phyloP scores from a whole-genome alignment of 1,140 invertebrate species.

The Lucilia cuprina region DNA sequence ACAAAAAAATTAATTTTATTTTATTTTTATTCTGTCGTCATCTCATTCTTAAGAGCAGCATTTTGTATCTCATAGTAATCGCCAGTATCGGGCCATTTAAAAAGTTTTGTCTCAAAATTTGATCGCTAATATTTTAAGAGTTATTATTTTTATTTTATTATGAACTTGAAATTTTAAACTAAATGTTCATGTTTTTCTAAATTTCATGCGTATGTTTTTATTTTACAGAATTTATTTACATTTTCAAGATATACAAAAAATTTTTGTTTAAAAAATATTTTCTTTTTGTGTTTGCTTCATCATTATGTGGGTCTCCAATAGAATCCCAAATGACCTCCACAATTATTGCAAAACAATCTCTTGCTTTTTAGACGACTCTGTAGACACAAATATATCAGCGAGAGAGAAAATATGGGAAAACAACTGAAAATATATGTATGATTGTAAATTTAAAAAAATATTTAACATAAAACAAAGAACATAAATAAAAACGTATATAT shows the following conservation, averaged over 20 bases:
- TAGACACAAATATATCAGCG: constrained; percentile 51
- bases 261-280: not conserved
- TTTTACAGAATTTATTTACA: constrained; percentile 11
- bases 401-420: constrained; percentile 56
- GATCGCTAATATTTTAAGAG: not conserved
- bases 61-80: not conserved
- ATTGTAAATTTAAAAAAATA: constrained; percentile 1
- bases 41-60: not conserved
- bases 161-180: not conserved
- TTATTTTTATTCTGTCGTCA: not conserved
- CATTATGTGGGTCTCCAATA: constrained; percentile 52
- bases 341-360: constrained; percentile 56
- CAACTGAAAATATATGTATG: constrained; percentile 45
- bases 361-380: constrained; percentile 57
- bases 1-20: not conserved
- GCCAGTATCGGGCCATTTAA: not conserved
- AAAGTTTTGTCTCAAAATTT: not conserved
- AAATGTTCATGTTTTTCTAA: not conserved
- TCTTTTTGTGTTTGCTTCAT: not conserved
- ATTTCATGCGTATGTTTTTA: not conserved
- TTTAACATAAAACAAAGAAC: not conserved
- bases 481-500: constrained; percentile 10
- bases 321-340: constrained; percentile 59
- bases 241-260: not conserved
- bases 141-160: not conserved